phyloP scores from a whole-genome alignment of 1,140 invertebrate species.

The Trypoxylus dichotomus region DNA sequence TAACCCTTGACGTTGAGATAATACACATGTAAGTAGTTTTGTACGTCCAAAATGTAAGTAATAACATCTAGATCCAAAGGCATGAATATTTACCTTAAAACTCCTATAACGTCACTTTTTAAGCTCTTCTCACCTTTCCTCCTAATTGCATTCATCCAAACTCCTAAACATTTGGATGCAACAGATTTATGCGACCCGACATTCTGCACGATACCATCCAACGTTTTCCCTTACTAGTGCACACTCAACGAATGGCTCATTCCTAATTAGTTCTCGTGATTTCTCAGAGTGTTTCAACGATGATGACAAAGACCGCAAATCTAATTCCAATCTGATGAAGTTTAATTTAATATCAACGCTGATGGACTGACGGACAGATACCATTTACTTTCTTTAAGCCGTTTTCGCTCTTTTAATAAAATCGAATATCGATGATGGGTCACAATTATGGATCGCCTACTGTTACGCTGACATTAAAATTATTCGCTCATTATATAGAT shows the following conservation, averaged over 20 bases:
- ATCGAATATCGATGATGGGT: not conserved
- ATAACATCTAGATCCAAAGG: too few relatives aligned
- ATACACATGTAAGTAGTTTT: too few relatives aligned
- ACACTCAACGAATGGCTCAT: not conserved
- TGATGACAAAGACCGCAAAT: not conserved
- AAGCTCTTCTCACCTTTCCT: too few relatives aligned
- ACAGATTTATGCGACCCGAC: not conserved
- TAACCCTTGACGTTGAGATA: too few relatives aligned
- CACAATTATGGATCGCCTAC: not conserved
- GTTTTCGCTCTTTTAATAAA: not conserved
- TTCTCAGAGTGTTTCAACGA: not conserved
- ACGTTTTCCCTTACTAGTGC: not conserved
- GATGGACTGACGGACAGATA: not conserved
- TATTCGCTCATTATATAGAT: not conserved
- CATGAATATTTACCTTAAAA: too few relatives aligned
- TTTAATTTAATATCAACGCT: not conserved
- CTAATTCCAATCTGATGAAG: not conserved
- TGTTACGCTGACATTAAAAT: not conserved
- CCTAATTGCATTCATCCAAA: not conserved
- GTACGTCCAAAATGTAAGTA: too few relatives aligned
- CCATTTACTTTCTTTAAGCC: not conserved
- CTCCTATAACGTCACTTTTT: too few relatives aligned
- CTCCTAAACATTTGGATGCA: not conserved
- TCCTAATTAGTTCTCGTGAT: constrained; percentile 1
- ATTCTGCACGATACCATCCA: not conserved